Conservation (phyloP, 2,113 vertebrate genomes). For the Theristicus caerulescens region DNA sequence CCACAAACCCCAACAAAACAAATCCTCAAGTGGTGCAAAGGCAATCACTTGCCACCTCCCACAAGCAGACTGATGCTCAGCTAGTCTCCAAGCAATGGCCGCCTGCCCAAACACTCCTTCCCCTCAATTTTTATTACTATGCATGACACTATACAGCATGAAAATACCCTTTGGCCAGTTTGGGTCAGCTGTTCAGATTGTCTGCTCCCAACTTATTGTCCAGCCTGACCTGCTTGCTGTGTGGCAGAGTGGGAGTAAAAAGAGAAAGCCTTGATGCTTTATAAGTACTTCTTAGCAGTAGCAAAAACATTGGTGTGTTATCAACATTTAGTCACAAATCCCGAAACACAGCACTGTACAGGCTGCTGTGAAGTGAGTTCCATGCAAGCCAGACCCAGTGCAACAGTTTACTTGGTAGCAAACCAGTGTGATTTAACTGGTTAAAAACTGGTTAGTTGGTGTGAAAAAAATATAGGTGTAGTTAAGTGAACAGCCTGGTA, state of each 20-base stretch:
- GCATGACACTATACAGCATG: background rate
- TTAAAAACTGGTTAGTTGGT: background rate
- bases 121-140: background rate
- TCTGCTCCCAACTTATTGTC: fast-evolving
- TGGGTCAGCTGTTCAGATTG: background rate
- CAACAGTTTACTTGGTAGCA: background rate
- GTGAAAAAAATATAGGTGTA: background rate
- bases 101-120: background rate
- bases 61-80: background rate
- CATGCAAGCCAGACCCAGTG: background rate
- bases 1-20: too few species aligned
- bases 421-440: background rate
- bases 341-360: fast-evolving
- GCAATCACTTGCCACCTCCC: background rate
- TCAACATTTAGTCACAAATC: background rate
- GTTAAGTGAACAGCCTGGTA: background rate
- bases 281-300: background rate
- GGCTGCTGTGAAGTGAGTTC: background rate
- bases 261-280: background rate
- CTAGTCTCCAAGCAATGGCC: background rate
- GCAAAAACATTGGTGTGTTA: background rate
- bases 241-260: background rate
- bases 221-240: background rate
- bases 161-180: background rate
- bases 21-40: background rate